Evolutionary conservation across 1,140 invertebrate genomes (phyloP), one percentile per base, ranked within the genome.

Genomic region (Pachyrhynchus sulphureomaculatus): DNA sequence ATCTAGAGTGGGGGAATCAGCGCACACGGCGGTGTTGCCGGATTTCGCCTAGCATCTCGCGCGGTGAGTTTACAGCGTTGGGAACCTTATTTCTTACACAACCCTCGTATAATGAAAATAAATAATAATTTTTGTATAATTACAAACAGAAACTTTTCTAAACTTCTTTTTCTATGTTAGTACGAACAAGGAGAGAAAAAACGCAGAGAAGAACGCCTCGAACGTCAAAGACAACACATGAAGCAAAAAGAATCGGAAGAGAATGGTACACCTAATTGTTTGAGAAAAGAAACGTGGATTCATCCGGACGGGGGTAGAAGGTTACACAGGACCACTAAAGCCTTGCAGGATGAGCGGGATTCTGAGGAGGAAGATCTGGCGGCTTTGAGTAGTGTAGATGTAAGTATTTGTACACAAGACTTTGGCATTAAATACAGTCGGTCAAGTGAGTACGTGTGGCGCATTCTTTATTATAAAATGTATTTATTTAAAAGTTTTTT

Each of bases 131-230:
- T n/a, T n/a, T n/a, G n/a, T n/a, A n/a, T n/a, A n/a, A n/a, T n/a
- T n/a, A n/a, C n/a, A n/a, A n/a, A n/a, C n/a, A n/a, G n/a, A n/a
- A n/a, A n/a, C n/a, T n/a, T n/a, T n/a, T n/a, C n/a, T n/a, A n/a
- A n/a, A n/a, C n/a, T n/a, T n/a, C n/a, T n/a, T n/a, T n/a, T n/a
- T n/a, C n/a, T n/a, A n/a, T n/a, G n/a, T 36, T 76, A 92, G 87
- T 93, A 90, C 73, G 89, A 93, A 78, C 83, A 86, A 45, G 87
- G 84, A 53, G 91, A 92, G 73, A 83, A 86, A 62, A 90, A 90
- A 72, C 81, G 86, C 42, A 81, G 83, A 36, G 85, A 88, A 58
- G 85, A 86, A 66, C 76, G 83, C 17, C 81, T 84, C 58, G 79
- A 78, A 64, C 79, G 80, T 59, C 79, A 80, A 68, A 75, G 80